Percentiles rank a stretch among this genome's conserved stretches.
Conservation (phyloP, 2,888 invertebrate species). For the Sphaerophoria rueppellii region DNA sequence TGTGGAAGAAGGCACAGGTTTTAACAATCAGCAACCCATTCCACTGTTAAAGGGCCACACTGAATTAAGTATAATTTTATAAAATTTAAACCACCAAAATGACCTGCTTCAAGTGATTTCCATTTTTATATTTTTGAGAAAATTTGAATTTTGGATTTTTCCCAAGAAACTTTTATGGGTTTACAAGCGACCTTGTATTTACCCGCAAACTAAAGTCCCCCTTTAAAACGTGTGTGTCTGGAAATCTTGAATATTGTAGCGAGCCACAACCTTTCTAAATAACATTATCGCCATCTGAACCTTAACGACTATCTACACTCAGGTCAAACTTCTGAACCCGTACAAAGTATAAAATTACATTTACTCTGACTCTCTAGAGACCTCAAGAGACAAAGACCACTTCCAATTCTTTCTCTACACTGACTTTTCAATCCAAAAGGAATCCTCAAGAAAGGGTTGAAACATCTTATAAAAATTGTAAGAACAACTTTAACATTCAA, state of each 20-base stretch:
- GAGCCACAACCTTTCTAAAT: conserved; percentile 49
- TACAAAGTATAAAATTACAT: conserved; percentile 53
- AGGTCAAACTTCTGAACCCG: conserved; percentile 58
- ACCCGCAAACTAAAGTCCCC: too few relatives aligned
- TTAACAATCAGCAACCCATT: too few relatives aligned
- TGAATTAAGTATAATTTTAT: too few relatives aligned
- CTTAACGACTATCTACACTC: conserved; percentile 17
- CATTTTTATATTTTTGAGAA: too few relatives aligned
- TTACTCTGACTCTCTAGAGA: conserved; percentile 1
- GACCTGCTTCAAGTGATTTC: too few relatives aligned
- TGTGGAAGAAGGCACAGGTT: too few relatives aligned
- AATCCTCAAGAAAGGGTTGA: conserved; percentile 33
- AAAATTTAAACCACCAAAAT: too few relatives aligned
- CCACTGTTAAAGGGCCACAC: too few relatives aligned
- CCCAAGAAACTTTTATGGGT: too few relatives aligned
- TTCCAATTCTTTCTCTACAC: conserved; percentile 2
- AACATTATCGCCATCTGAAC: conserved; percentile 29
- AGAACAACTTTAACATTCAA: not conserved
- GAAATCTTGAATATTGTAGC: not conserved
- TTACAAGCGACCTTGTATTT: too few relatives aligned
- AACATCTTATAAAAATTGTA: not conserved
- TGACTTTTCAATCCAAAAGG: not conserved
- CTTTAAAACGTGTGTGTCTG: not conserved
- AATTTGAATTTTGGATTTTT: too few relatives aligned
- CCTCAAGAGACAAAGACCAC: conserved; percentile 33